These are phyloP conservation scores for Apocrypta bakeri DNA, from an alignment of 1,140 invertebrate species.

Conservation along the genomic window DNA sequence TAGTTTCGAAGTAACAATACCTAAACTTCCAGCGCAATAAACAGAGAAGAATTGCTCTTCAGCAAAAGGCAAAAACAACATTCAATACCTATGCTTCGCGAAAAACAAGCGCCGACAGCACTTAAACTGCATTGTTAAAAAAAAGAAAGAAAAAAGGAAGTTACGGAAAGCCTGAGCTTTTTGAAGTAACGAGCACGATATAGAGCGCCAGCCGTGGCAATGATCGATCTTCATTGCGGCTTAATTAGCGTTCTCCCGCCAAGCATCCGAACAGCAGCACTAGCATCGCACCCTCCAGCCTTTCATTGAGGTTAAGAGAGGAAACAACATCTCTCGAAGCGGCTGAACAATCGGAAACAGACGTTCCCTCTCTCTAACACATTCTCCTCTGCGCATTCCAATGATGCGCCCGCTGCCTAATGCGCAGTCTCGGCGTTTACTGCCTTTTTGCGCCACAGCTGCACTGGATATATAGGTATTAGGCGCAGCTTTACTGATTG, in stretches of 20 bases:
- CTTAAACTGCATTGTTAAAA: background rate
- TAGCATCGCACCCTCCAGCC: background rate
- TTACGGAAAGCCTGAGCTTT: background rate
- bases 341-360: background rate
- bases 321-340: conserved; percentile 13
- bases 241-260: conserved; percentile 14
- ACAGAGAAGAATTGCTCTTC: background rate
- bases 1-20: background rate
- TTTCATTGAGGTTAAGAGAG: conserved; percentile 26
- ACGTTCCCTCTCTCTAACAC: background rate
- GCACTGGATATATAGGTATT: conserved; percentile 9
- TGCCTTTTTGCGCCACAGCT: background rate
- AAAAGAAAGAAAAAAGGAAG: background rate
- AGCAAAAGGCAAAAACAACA: background rate
- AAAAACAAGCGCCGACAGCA: background rate
- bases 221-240: conserved; percentile 14
- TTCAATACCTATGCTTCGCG: background rate
- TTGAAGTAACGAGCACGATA: background rate
- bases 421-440: background rate
- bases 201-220: background rate
- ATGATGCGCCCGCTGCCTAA: too few species aligned
- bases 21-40: background rate
- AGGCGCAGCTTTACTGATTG: background rate
- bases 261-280: background rate
- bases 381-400: background rate